Conservation (phyloP, 2,888 invertebrate species). For the Strigamia crassipes region DNA sequence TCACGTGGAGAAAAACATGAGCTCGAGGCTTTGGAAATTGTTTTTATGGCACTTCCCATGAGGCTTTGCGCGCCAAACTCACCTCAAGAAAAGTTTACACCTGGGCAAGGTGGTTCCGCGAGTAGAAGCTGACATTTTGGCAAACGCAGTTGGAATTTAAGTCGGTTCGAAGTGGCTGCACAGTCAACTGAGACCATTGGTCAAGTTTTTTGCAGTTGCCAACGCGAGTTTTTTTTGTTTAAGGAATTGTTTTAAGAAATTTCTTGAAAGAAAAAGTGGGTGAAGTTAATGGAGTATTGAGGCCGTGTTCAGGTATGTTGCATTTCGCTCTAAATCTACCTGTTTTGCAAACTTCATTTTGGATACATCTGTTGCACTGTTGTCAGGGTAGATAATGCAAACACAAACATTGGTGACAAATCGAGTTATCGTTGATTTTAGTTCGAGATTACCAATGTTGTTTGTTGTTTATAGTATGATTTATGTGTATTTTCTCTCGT, state of each 20-base stretch:
- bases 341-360: slow-evolving; percentile 34
- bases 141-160: neutral
- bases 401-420: neutral
- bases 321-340: neutral
- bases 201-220: neutral
- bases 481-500: too few relatives aligned
- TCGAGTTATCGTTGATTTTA: too few relatives aligned
- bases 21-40: neutral
- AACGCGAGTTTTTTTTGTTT: neutral
- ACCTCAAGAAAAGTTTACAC: slow-evolving; percentile 34
- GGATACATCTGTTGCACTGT: slow-evolving; percentile 1
- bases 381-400: slow-evolving; percentile 12
- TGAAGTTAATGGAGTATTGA: slow-evolving; percentile 35
- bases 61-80: slow-evolving; percentile 12
- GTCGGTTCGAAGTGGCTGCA: neutral
- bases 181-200: neutral
- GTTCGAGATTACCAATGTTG: too few relatives aligned
- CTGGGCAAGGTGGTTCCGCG: slow-evolving; percentile 29
- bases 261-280: slow-evolving; percentile 10
- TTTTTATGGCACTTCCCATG: slow-evolving; percentile 7
- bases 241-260: neutral
- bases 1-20: neutral
- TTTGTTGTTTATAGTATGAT: too few relatives aligned
- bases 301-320: slow-evolving; percentile 24
- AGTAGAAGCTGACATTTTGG: neutral